A percentile compares a stretch with the other conserved stretches of the same genome.
Conservation (phyloP, 2,797 vertebrate species). For the Brachyalestes nurse region DNA sequence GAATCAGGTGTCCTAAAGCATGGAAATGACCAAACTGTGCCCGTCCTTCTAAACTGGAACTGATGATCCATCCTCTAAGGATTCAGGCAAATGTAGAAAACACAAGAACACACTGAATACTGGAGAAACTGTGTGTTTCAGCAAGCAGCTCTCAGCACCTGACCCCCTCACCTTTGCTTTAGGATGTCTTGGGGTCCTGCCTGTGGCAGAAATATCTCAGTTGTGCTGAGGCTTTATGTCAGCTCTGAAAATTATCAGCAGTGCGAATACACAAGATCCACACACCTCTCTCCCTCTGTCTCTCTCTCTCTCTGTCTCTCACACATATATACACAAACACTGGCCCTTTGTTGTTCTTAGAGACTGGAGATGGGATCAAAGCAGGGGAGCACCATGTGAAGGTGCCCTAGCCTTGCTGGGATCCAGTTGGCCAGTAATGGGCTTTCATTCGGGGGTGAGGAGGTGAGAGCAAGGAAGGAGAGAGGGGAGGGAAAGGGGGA, state of each 20-base stretch:
- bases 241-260: constrained; percentile 29
- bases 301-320: constrained; percentile 26
- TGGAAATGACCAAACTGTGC: not conserved
- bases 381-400: constrained; percentile 40
- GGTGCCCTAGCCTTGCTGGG: constrained; percentile 39
- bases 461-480: constrained; percentile 47
- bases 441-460: constrained; percentile 49
- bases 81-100: not conserved
- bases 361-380: constrained; percentile 50
- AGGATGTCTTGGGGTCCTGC: constrained; percentile 34
- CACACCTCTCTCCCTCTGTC: constrained; percentile 14
- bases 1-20: not conserved
- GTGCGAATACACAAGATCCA: constrained; percentile 37
- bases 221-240: constrained; percentile 8
- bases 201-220: constrained; percentile 35
- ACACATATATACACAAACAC: constrained; percentile 13
- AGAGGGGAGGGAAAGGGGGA: constrained; percentile 42
- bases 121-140: constrained; percentile 2
- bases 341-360: constrained; percentile 48
- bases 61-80: not conserved
- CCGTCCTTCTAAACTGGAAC: not conserved
- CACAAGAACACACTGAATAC: not conserved
- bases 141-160: constrained; percentile 4
- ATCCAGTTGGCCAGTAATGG: constrained; percentile 53
- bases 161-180: constrained; percentile 10